Evolutionary conservation across 2,888 invertebrate genomes (phyloP).

Genomic region (Coenonympha glycerion): DNA sequence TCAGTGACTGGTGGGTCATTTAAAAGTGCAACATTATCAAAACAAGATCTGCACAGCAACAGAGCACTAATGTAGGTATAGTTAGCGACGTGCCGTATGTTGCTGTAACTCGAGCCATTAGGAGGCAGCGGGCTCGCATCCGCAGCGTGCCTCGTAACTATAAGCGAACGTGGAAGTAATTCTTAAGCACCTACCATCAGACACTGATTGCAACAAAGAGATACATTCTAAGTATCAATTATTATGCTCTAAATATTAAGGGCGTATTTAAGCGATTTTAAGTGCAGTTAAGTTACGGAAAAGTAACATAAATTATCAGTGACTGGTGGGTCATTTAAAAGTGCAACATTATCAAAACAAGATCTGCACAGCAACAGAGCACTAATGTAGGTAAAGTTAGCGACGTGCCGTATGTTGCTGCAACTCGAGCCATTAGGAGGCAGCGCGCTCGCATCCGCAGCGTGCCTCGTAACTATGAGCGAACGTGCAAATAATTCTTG

Average conservation of each 20-base stretch:
- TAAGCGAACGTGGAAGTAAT: conserved; percentile 10
- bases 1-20: no score
- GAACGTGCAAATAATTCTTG: conserved; percentile 10
- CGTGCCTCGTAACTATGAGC: conserved; percentile 5
- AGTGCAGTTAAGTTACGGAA: no score
- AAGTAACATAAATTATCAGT: no score
- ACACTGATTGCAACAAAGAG: conserved; percentile 3
- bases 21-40: no score
- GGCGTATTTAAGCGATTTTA: no score
- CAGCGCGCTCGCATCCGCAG: conserved; percentile 17
- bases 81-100: conserved; percentile 22
- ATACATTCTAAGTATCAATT: not conserved
- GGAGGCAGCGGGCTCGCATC: conserved; percentile 16
- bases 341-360: conserved; percentile 7
- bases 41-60: no score
- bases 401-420: conserved; percentile 22
- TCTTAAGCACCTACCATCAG: conserved; percentile 5
- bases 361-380: conserved; percentile 2
- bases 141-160: conserved; percentile 7
- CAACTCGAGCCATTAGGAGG: conserved; percentile 20
- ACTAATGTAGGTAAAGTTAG: conserved; percentile 17
- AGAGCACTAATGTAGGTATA: conserved; percentile 14
- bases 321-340: conserved; percentile 5
- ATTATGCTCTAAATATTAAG: not conserved
- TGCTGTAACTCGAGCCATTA: conserved; percentile 23